phyloP scores from a whole-genome alignment of 2,797 vertebrate genomes.

The Philypnodon macrostomus region DNA sequence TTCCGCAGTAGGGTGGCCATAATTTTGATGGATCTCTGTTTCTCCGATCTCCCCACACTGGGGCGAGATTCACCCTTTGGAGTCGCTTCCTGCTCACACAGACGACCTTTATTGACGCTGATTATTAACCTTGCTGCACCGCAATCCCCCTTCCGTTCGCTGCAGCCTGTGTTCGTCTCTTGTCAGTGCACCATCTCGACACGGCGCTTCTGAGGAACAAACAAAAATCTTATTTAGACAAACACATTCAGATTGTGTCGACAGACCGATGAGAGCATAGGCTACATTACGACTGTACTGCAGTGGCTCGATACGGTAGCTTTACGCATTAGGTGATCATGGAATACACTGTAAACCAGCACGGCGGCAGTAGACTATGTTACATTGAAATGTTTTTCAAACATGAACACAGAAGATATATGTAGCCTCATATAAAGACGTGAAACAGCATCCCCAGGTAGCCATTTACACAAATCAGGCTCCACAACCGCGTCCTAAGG shows the following conservation, averaged over 20 bases:
- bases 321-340: constrained; percentile 44
- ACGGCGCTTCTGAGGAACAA: constrained; percentile 47
- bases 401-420: not conserved
- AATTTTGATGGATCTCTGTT: constrained; percentile 54
- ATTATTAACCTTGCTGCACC: constrained; percentile 56
- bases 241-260: not conserved
- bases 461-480: not conserved
- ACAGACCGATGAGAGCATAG: constrained; percentile 8
- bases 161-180: constrained; percentile 63
- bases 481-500: not conserved
- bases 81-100: constrained; percentile 36
- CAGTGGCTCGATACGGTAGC: constrained; percentile 39
- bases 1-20: constrained; percentile 98
- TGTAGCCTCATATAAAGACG: not conserved
- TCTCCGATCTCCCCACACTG: constrained; percentile 59
- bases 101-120: constrained; percentile 51
- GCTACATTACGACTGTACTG: constrained; percentile 38
- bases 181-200: constrained; percentile 72
- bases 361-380: too few relatives aligned
- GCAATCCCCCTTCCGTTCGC: constrained; percentile 64
- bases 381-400: not conserved
- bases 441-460: constrained; percentile 5
- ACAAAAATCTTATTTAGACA: constrained; percentile 15
- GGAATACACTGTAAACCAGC: not conserved
- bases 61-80: constrained; percentile 58